Conservation (phyloP, 2,888 invertebrate species). For the Horisme vitalbata region DNA sequence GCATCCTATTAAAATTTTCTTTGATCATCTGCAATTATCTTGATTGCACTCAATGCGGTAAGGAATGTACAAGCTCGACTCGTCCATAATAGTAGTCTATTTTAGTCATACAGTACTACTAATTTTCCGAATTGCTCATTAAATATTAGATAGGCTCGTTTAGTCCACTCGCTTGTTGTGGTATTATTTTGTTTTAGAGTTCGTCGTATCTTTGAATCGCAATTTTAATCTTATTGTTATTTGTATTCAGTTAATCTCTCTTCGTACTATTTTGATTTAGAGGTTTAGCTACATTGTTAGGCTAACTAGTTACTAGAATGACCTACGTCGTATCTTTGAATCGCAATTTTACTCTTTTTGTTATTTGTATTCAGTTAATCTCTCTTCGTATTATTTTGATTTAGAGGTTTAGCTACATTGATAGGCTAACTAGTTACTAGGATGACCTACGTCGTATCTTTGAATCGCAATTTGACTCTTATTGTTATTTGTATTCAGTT, state of each 20-base stretch:
- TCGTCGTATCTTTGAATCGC: constrained; percentile 18
- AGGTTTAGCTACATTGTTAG: too few species aligned
- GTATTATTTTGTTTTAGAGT: too few species aligned
- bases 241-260: too few species aligned
- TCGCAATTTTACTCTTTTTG: constrained; percentile 17
- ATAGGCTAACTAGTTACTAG: too few species aligned
- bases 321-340: constrained; percentile 13
- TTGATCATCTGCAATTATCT: constrained; percentile 18
- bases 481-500: constrained; percentile 16
- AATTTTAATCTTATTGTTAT: constrained; percentile 17
- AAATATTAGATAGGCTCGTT: too few species aligned
- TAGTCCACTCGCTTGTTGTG: too few species aligned
- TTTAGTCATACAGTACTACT: constrained; percentile 1
- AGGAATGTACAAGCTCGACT: constrained; percentile 3
- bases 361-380: constrained; percentile 21
- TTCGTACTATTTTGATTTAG: too few species aligned
- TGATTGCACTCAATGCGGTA: constrained; percentile 11
- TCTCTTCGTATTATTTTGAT: too few species aligned
- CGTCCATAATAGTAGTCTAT: constrained; percentile 12
- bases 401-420: too few species aligned
- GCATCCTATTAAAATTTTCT: constrained; percentile 13
- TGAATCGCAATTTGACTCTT: constrained; percentile 20
- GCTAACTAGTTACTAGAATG: too few species aligned
- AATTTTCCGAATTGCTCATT: not conserved
- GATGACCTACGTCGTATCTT: constrained; percentile 7